Conservation (phyloP, 2,888 invertebrate genomes). For the Trachelus iudaicus region DNA sequence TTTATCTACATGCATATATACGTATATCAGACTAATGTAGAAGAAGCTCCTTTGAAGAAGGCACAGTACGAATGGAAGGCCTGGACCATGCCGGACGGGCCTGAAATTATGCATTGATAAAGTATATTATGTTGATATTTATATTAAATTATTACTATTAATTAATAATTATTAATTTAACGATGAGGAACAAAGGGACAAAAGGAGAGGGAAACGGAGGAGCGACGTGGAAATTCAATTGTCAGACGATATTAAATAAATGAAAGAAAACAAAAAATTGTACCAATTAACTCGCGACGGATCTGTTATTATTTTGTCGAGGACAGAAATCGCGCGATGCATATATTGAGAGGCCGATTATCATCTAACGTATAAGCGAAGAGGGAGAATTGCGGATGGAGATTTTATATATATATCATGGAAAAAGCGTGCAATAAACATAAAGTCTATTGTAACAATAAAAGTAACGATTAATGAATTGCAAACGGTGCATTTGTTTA, state of each 20-base stretch:
- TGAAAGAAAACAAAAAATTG: too few relatives aligned
- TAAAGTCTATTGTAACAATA: constrained; percentile 59
- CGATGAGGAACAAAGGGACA: too few relatives aligned
- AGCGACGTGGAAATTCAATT: too few relatives aligned
- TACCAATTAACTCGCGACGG: constrained; percentile 20
- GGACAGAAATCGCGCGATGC: constrained; percentile 42
- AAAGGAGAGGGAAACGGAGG: too few relatives aligned
- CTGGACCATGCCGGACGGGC: too few relatives aligned
- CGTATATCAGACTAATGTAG: too few relatives aligned
- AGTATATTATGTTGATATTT: constrained; percentile 58
- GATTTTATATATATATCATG: constrained; percentile 54
- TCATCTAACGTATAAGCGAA: constrained; percentile 38
- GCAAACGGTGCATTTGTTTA: constrained; percentile 49
- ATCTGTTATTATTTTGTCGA: constrained; percentile 49
- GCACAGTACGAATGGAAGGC: too few relatives aligned
- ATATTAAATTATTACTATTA: constrained; percentile 58
- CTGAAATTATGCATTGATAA: constrained; percentile 11
- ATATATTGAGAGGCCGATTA: constrained; percentile 44
- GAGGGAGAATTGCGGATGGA: constrained; percentile 43
- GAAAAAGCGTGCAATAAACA: constrained; percentile 59
- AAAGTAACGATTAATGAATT: constrained; percentile 45
- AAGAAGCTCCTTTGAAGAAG: too few relatives aligned
- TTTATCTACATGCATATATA: too few relatives aligned
- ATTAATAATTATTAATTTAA: constrained; percentile 33
- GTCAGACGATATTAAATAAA: too few relatives aligned